A percentile compares a stretch with the other conserved stretches of the same genome.
These are phyloP conservation scores for Tridacna crocea DNA, from an alignment of 2,888 invertebrate species.

Conservation along the genomic window DNA sequence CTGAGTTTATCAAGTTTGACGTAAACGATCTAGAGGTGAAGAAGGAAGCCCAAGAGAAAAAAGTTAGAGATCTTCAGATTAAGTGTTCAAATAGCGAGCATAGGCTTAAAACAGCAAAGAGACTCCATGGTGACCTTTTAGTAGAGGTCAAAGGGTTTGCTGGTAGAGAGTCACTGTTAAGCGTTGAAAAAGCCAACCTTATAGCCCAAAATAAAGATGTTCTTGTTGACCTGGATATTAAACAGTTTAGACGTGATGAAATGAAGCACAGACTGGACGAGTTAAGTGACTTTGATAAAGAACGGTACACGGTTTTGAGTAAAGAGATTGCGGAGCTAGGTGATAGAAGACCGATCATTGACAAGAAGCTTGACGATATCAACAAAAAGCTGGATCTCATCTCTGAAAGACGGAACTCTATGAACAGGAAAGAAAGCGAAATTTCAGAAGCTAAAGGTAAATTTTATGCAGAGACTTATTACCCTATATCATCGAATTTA, in stretches of 20 bases:
- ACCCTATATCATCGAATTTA: background rate
- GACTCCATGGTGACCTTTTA: constrained; percentile 62
- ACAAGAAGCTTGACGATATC: constrained; percentile 72
- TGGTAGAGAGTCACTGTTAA: constrained; percentile 65
- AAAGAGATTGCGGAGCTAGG: constrained; percentile 67
- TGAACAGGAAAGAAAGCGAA: constrained; percentile 58
- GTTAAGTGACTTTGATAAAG: constrained; percentile 53
- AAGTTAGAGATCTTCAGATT: constrained; percentile 65
- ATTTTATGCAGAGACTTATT: background rate
- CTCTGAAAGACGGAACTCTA: constrained; percentile 60
- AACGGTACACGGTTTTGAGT: constrained; percentile 49
- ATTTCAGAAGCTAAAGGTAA: constrained; percentile 60
- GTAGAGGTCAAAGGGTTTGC: constrained; percentile 71
- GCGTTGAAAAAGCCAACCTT: constrained; percentile 65
- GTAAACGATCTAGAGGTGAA: constrained; percentile 72
- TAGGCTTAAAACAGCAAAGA: constrained; percentile 66
- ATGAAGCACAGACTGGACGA: constrained; percentile 42
- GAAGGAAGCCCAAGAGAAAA: constrained; percentile 60
- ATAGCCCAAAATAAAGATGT: constrained; percentile 70
- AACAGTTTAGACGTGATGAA: constrained; percentile 69
- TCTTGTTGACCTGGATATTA: constrained; percentile 74
- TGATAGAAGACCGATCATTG: constrained; percentile 66
- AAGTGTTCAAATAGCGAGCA: constrained; percentile 73
- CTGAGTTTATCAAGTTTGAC: constrained; percentile 74
- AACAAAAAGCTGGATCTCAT: constrained; percentile 70